A percentile compares a stretch with the other conserved stretches of the same genome.
Evolutionary conservation across 2,113 vertebrate genomes (phyloP).

Genomic region (Paedocypris sp.): DNA sequence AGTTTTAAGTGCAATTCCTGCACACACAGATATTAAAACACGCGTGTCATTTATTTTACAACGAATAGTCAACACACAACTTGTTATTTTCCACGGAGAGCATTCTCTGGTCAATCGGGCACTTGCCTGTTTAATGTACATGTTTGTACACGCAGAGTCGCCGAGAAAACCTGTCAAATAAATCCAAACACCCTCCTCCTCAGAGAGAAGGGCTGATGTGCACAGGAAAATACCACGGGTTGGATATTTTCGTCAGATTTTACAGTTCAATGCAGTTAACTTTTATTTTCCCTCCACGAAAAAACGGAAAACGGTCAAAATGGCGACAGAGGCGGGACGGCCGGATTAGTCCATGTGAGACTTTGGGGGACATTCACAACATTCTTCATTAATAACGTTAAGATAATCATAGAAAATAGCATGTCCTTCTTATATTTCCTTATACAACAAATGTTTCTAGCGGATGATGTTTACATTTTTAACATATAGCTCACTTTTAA

Average conservation of each 20-base stretch:
- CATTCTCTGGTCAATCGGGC: conserved; percentile 22
- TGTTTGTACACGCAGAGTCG: conserved; percentile 36
- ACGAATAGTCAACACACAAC: neutral
- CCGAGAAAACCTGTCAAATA: conserved; percentile 22
- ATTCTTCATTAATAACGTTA: neutral
- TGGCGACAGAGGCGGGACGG: conserved; percentile 64
- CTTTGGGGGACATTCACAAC: conserved; percentile 7
- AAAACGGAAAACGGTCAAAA: conserved; percentile 63
- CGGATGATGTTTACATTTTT: neutral
- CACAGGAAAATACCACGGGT: neutral
- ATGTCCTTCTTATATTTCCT: too few relatives aligned
- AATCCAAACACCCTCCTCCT: conserved; percentile 38
- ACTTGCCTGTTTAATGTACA: conserved; percentile 72
- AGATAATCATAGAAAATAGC: too few relatives aligned
- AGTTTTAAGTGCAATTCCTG: too few relatives aligned
- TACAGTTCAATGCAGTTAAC: conserved; percentile 1
- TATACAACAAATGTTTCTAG: too few relatives aligned
- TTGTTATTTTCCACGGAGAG: neutral
- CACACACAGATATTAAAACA: neutral
- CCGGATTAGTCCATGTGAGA: conserved; percentile 37
- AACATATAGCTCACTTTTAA: neutral
- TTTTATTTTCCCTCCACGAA: conserved; percentile 20
- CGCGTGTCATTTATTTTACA: neutral
- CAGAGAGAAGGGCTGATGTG: conserved; percentile 29
- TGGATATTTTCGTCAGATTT: neutral